These are phyloP conservation scores for Salvelinus sp. DNA, from an alignment of 2,113 vertebrate species.

Conservation along the genomic window DNA sequence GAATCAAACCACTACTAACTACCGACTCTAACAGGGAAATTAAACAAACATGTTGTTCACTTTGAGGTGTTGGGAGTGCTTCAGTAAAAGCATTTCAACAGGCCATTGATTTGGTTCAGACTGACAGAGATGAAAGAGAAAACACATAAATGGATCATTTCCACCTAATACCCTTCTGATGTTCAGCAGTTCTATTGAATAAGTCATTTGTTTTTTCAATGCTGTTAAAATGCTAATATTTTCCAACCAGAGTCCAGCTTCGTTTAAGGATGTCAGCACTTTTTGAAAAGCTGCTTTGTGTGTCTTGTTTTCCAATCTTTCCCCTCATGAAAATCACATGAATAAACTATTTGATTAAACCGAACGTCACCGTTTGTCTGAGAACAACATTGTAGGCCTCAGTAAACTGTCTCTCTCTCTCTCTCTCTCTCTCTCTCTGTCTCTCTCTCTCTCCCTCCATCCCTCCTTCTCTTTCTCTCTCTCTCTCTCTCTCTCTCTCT, in stretches of 20 bases:
- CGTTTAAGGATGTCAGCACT: slow-evolving; percentile 51
- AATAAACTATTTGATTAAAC: slow-evolving; percentile 56
- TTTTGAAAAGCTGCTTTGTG: slow-evolving; percentile 41
- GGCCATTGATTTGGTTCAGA: slow-evolving; percentile 38
- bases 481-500: too few relatives aligned
- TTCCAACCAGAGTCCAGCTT: slow-evolving; percentile 36
- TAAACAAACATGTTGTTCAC: slow-evolving; percentile 11
- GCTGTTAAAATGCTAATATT: slow-evolving; percentile 54
- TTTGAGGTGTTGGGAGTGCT: slow-evolving; percentile 12
- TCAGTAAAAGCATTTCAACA: slow-evolving; percentile 5
- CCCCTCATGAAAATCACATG: slow-evolving; percentile 36
- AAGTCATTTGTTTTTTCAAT: slow-evolving; percentile 45
- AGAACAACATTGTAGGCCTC: slow-evolving; percentile 25
- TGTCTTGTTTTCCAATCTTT: slow-evolving; percentile 24
- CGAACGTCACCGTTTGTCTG: slow-evolving; percentile 61
- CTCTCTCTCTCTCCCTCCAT: not conserved
- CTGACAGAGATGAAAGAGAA: slow-evolving; percentile 49
- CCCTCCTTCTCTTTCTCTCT: not conserved
- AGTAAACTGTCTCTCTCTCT: slow-evolving; percentile 12
- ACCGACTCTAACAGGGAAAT: slow-evolving; percentile 8
- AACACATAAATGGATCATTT: slow-evolving; percentile 31
- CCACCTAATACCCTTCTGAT: slow-evolving; percentile 35
- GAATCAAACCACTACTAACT: not conserved
- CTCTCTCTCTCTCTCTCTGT: too few relatives aligned
- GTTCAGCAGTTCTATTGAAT: slow-evolving; percentile 50